Conservation (phyloP, 2,888 invertebrate species). For the Leucophora obtusa region DNA sequence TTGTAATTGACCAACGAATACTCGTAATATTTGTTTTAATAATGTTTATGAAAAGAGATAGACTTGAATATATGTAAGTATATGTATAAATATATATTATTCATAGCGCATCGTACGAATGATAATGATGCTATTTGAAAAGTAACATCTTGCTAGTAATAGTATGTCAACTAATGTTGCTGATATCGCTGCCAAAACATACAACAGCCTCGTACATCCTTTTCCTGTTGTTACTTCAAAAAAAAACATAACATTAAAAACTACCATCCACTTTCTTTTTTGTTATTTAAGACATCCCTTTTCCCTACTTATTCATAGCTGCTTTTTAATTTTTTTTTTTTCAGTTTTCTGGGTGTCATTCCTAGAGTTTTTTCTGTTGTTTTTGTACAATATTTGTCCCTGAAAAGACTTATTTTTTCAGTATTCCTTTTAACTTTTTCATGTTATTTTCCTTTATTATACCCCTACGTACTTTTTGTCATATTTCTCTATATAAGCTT, state of each 20-base stretch:
- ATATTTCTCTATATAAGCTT: constrained; percentile 7
- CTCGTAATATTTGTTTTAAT: constrained; percentile 51
- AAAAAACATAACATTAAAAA: constrained; percentile 12
- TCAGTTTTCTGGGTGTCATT: constrained; percentile 23
- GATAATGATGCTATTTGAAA: constrained; percentile 64
- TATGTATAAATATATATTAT: no score
- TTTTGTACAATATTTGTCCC: constrained; percentile 34
- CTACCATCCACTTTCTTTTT: constrained; percentile 27
- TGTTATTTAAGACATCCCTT: constrained; percentile 36
- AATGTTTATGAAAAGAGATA: constrained; percentile 16
- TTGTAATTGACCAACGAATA: constrained; percentile 56
- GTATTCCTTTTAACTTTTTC: constrained; percentile 29
- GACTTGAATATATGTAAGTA: constrained; percentile 62
- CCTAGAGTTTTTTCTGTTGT: constrained; percentile 9
- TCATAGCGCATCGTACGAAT: constrained; percentile 65
- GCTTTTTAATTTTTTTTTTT: constrained; percentile 3
- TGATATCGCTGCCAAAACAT: constrained; percentile 28
- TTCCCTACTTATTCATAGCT: constrained; percentile 22
- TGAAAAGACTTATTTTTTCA: constrained; percentile 28
- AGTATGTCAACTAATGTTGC: background rate
- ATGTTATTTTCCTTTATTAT: constrained; percentile 35
- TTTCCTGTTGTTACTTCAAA: constrained; percentile 51
- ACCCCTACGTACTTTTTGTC: constrained; percentile 17
- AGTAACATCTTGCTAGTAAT: constrained; percentile 49
- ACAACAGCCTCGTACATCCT: constrained; percentile 47